These are phyloP conservation scores for Anagrus nilaparvatae DNA, from an alignment of 1,140 invertebrate genomes.

Conservation along the genomic window DNA sequence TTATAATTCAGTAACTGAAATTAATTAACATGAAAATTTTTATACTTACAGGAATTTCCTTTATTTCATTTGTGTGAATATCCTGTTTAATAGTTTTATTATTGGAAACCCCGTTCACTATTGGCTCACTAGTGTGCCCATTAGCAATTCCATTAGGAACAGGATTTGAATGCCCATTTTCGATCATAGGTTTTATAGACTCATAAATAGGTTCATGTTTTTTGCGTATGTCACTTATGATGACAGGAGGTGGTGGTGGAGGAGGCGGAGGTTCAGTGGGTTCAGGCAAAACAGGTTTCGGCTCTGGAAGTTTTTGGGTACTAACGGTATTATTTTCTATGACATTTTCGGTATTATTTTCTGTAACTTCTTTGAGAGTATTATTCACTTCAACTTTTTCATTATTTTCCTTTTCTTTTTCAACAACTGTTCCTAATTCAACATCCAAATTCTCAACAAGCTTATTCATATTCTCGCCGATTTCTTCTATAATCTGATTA, in stretches of 20 bases:
- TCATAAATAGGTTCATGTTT: slow-evolving; percentile 66
- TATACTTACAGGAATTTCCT: too few species aligned
- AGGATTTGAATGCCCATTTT: too few species aligned
- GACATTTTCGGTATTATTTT: neutral
- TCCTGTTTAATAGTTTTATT: too few species aligned
- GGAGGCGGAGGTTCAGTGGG: slow-evolving; percentile 64
- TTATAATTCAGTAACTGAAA: too few species aligned
- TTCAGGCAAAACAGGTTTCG: slow-evolving; percentile 55
- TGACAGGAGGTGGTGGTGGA: slow-evolving; percentile 41
- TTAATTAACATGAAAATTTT: too few species aligned
- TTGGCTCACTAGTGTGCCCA: neutral
- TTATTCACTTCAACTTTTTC: slow-evolving; percentile 34
- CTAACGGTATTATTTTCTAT: slow-evolving; percentile 1
- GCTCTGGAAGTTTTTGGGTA: slow-evolving; percentile 5
- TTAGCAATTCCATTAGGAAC: neutral
- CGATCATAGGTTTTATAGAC: too few species aligned
- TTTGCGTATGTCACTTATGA: neutral
- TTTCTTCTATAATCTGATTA: slow-evolving; percentile 69
- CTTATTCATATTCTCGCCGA: slow-evolving; percentile 73
- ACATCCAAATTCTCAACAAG: slow-evolving; percentile 69
- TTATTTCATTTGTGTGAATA: too few species aligned
- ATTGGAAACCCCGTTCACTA: neutral
- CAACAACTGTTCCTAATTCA: slow-evolving; percentile 54
- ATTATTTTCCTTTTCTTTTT: slow-evolving; percentile 43
- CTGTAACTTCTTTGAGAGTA: too few species aligned